Percentiles rank a stretch among this genome's conserved stretches.
Evolutionary conservation across 2,888 invertebrate species (phyloP).

Genomic region (Pherbina coryleti): DNA sequence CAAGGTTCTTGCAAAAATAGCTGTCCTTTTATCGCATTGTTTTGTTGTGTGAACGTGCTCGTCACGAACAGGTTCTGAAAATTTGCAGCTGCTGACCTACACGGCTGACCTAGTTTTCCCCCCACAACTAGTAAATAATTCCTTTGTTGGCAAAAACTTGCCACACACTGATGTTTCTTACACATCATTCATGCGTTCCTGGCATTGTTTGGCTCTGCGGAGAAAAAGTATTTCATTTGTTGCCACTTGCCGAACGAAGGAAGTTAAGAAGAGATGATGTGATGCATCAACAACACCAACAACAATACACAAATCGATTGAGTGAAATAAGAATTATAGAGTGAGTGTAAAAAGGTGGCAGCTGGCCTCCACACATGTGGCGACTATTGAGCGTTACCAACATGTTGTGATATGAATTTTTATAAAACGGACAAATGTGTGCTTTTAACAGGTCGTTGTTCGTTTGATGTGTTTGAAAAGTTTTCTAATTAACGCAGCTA

Average conservation of each 20-base stretch:
- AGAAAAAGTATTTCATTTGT: constrained; percentile 54
- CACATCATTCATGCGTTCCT: constrained; percentile 55
- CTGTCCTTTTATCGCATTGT: background rate
- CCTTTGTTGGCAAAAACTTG: background rate
- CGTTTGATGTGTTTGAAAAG: background rate
- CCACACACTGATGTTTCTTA: background rate
- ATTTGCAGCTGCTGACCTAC: constrained; percentile 19
- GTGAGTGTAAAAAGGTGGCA: background rate
- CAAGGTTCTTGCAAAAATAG: background rate
- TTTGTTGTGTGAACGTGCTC: background rate
- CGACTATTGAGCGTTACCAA: too few relatives aligned
- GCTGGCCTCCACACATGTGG: too few relatives aligned
- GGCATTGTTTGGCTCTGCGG: constrained; percentile 63
- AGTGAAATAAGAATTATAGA: constrained; percentile 2
- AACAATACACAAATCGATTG: constrained; percentile 18
- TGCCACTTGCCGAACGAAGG: constrained; percentile 11
- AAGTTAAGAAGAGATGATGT: background rate
- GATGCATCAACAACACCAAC: background rate
- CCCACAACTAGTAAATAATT: background rate
- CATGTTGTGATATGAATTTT: too few relatives aligned
- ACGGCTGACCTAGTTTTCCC: constrained; percentile 23
- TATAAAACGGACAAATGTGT: too few relatives aligned
- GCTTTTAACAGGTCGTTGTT: background rate
- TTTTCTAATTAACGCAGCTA: too few relatives aligned
- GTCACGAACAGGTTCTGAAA: constrained; percentile 22